phyloP scores from a whole-genome alignment of 2,888 invertebrate genomes.

The Callinectes sapidus region DNA sequence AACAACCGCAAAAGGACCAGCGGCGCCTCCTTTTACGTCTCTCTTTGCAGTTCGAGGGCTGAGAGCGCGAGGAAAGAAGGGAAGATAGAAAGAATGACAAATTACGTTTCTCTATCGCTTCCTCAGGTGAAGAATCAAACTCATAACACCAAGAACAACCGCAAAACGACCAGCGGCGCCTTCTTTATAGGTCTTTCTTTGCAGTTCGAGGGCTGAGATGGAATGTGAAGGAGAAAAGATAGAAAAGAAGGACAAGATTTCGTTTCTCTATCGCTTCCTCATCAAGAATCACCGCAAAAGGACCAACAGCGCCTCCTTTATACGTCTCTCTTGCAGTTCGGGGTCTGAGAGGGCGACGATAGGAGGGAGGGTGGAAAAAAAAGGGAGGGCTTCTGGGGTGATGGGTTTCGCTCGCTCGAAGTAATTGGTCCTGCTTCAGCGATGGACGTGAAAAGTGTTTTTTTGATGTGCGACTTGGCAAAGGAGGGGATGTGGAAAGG shows the following conservation, averaged over 20 bases:
- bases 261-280: background rate
- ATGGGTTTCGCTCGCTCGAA: background rate
- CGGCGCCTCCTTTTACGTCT: background rate
- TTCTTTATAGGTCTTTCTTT: constrained; percentile 2
- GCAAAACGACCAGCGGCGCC: background rate
- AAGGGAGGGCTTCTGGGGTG: background rate
- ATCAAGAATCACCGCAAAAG: background rate
- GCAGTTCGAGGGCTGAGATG: background rate
- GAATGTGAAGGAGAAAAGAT: background rate
- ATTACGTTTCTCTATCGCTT: background rate
- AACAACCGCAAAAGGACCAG: background rate
- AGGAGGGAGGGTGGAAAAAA: background rate
- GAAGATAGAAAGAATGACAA: background rate
- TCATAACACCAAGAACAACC: background rate
- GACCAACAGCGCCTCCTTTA: background rate
- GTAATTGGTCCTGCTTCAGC: constrained; percentile 7
- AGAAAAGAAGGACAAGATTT: no score
- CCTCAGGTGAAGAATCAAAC: background rate
- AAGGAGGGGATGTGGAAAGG: background rate
- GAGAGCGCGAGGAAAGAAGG: background rate
- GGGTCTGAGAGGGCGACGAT: background rate
- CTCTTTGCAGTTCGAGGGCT: background rate
- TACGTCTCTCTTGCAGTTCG: constrained; percentile 14
- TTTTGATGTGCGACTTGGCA: background rate
- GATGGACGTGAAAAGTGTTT: constrained; percentile 28